Percentiles rank a stretch among this genome's conserved stretches.
These are phyloP conservation scores for Agrotis clavis DNA, from an alignment of 2,888 invertebrate species.

Conservation along the genomic window DNA sequence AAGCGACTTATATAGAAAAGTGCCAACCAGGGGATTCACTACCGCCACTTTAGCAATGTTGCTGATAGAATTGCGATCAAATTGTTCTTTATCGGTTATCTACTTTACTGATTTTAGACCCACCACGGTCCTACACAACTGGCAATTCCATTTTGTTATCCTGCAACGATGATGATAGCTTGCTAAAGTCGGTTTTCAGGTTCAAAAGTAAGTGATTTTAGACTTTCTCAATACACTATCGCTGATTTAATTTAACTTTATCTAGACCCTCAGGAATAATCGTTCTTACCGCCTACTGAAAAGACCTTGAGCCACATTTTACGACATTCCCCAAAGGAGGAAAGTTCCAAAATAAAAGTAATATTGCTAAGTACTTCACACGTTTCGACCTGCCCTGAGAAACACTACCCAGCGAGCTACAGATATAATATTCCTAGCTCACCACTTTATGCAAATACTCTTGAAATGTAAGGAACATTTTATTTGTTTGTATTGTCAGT, in stretches of 20 bases:
- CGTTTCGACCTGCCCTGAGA: not conserved
- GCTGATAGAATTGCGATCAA: too few species aligned
- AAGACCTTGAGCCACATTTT: not conserved
- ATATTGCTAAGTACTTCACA: constrained; percentile 22
- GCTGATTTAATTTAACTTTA: not conserved
- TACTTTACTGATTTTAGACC: too few species aligned
- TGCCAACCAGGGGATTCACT: too few species aligned
- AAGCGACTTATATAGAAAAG: too few species aligned
- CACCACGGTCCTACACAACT: too few species aligned
- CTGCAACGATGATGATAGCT: too few species aligned
- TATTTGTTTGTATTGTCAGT: constrained; percentile 14
- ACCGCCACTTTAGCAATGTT: too few species aligned
- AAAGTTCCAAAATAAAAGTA: constrained; percentile 8
- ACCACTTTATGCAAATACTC: constrained; percentile 31
- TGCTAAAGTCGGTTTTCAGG: too few species aligned
- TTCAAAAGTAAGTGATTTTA: too few species aligned
- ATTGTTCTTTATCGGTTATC: too few species aligned
- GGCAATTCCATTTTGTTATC: too few species aligned
- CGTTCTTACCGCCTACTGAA: not conserved
- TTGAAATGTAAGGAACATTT: constrained; percentile 14
- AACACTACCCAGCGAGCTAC: not conserved
- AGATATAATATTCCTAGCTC: constrained; percentile 19
- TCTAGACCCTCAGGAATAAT: not conserved
- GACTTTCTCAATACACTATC: not conserved
- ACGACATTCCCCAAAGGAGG: not conserved